These are phyloP conservation scores for Cryptotis parvus DNA, from an alignment of 2,113 vertebrate species.

Conservation along the genomic window DNA sequence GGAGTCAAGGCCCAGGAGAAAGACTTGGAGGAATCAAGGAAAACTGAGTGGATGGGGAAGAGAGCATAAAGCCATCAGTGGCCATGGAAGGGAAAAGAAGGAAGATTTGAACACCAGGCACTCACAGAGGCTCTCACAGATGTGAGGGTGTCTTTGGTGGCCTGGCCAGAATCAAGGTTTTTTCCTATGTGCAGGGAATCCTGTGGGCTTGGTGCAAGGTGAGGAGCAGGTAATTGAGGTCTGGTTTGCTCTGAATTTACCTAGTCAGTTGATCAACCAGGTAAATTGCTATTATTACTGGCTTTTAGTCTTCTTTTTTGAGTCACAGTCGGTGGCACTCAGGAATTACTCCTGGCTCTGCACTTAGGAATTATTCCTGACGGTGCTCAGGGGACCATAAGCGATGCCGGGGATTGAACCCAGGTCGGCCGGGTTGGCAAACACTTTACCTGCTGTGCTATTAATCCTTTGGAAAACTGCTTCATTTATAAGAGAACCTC, in stretches of 20 bases:
- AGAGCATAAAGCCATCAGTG: fast-evolving
- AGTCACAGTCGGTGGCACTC: no score
- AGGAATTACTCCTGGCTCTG: no score
- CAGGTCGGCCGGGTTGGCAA: no score
- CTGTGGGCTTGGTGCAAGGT: not conserved
- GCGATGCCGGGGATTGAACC: no score
- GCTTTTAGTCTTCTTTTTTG: no score
- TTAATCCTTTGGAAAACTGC: no score
- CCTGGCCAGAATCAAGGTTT: not conserved
- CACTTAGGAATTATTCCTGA: no score
- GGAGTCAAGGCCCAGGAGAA: not conserved
- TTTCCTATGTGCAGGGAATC: not conserved
- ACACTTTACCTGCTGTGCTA: no score
- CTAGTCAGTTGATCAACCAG: slow-evolving; percentile 1
- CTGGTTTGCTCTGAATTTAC: slow-evolving; percentile 8
- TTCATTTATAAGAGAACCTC: not conserved
- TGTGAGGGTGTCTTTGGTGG: not conserved
- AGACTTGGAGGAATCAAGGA: not conserved
- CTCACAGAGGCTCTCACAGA: not conserved
- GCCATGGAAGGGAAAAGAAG: fast-evolving
- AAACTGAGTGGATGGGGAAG: not conserved
- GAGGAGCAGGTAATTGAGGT: not conserved
- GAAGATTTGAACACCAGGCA: not conserved
- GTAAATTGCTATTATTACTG: no score
- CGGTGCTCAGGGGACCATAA: no score